A percentile compares a stretch with the other conserved stretches of the same genome.
phyloP scores from a whole-genome alignment of 1,140 invertebrate genomes.

The Caenorhabditis remanei region DNA sequence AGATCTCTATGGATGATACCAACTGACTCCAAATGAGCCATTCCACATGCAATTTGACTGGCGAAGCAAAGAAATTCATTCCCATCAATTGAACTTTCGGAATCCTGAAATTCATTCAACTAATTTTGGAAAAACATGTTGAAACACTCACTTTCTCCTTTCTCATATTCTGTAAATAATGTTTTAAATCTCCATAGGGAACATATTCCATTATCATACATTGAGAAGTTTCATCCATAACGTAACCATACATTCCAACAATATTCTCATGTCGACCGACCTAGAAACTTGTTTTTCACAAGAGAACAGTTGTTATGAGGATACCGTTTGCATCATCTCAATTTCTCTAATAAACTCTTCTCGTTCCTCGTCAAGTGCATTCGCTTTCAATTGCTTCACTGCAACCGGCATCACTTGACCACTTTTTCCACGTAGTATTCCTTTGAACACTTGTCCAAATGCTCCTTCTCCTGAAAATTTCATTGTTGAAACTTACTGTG shows the following conservation, averaged over 20 bases:
- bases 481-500: too few relatives aligned
- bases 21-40: conserved; percentile 81
- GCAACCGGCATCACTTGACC: conserved; percentile 59
- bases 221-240: conserved; percentile 41
- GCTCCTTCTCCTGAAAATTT: conserved; percentile 59
- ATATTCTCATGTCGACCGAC: conserved; percentile 64
- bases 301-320: not conserved
- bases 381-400: conserved; percentile 64
- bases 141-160: conserved; percentile 52
- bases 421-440: conserved; percentile 53
- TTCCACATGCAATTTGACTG: conserved; percentile 62
- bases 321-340: conserved; percentile 63
- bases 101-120: conserved; percentile 38
- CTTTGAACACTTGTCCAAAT: conserved; percentile 64
- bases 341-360: conserved; percentile 61
- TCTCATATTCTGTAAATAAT: conserved; percentile 65
- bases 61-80: conserved; percentile 61
- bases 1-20: conserved; percentile 66
- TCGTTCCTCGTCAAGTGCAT: conserved; percentile 63
- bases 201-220: conserved; percentile 67
- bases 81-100: conserved; percentile 52
- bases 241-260: conserved; percentile 62
- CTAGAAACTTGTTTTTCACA: conserved; percentile 17
- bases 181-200: conserved; percentile 66
- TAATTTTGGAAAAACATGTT: not conserved